Evolutionary conservation across 2,797 vertebrate genomes (phyloP).

Genomic region (Tauraco hartlaubi): DNA sequence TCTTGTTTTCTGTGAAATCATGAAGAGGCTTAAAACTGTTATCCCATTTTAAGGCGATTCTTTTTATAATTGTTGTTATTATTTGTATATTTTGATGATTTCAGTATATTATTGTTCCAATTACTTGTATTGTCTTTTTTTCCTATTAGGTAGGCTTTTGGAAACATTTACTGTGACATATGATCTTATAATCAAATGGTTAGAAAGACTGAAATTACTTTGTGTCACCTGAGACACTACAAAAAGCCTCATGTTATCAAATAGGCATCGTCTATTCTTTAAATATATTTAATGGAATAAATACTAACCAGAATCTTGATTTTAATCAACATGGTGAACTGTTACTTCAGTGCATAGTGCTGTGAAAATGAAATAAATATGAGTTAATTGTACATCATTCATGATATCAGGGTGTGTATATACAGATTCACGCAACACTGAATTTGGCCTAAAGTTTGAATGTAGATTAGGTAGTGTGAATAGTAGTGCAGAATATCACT

Average conservation of each 20-base stretch:
- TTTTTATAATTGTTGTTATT: background rate
- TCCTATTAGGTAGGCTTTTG: background rate
- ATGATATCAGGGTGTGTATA: background rate
- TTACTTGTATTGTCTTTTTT: background rate
- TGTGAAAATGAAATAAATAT: background rate
- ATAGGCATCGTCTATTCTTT: background rate
- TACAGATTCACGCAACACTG: background rate
- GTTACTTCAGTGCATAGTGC: background rate
- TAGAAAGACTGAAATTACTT: slow-evolving; percentile 1
- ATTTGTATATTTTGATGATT: background rate
- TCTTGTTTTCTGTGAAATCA: background rate
- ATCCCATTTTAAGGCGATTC: background rate
- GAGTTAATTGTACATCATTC: background rate
- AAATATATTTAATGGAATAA: background rate
- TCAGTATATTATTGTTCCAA: background rate
- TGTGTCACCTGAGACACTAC: background rate
- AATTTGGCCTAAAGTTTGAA: background rate
- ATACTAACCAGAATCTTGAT: background rate
- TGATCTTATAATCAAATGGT: background rate
- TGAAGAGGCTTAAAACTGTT: background rate
- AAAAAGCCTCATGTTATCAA: background rate
- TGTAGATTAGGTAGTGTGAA: background rate
- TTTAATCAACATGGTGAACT: background rate
- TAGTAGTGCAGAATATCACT: background rate
- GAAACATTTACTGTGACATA: background rate